Conservation (phyloP, 2,888 invertebrate species). For the Endotricha flammealis region DNA sequence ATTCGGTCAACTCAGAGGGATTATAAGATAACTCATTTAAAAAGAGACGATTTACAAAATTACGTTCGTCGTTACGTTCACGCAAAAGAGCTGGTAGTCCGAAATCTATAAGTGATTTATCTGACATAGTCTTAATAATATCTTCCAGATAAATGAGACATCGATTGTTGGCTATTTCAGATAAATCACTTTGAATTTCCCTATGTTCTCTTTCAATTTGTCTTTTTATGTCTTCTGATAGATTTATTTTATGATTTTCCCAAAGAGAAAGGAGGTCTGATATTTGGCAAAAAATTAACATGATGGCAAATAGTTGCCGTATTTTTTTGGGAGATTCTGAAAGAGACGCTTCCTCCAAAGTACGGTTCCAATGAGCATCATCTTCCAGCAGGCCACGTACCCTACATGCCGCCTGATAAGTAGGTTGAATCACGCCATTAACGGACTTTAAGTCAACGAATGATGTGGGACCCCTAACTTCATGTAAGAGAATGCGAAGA, state of each 20-base stretch:
- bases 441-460: slow-evolving; percentile 17
- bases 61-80: no score
- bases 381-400: slow-evolving; percentile 34
- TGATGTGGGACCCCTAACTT: slow-evolving; percentile 16
- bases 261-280: slow-evolving; percentile 22
- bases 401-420: slow-evolving; percentile 27
- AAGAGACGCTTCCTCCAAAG: slow-evolving; percentile 26
- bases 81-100: no score
- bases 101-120: no score
- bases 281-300: slow-evolving; percentile 22
- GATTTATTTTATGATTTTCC: slow-evolving; percentile 23
- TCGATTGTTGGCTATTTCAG: no score
- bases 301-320: slow-evolving; percentile 20
- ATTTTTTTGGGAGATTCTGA: slow-evolving; percentile 19
- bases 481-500: slow-evolving; percentile 16
- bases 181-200: no score
- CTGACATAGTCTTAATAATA: no score
- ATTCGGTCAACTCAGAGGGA: background rate
- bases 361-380: slow-evolving; percentile 32
- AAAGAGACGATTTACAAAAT: no score
- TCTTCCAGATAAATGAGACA: no score
- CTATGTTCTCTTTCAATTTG: slow-evolving; percentile 14
- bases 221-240: slow-evolving; percentile 17
- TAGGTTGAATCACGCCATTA: slow-evolving; percentile 16
- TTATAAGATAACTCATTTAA: background rate